Evolutionary conservation across 1,140 invertebrate species (phyloP).

Genomic region (Pseudomyrmex gracilis): DNA sequence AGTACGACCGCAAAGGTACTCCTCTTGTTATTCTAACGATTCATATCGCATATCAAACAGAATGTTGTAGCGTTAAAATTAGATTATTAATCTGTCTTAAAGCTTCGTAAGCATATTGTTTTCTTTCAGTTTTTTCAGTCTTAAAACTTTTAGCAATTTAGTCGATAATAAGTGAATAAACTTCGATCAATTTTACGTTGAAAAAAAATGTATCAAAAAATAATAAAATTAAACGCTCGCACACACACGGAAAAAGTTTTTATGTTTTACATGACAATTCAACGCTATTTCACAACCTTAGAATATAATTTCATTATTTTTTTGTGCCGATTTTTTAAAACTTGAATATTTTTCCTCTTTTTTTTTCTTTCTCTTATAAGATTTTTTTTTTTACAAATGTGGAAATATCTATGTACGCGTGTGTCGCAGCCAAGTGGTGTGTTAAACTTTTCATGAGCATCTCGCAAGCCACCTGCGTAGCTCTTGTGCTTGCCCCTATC

Average conservation of each 20-base stretch:
- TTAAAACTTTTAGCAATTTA: no score
- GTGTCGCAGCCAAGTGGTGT: slow-evolving; percentile 45
- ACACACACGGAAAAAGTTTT: not conserved
- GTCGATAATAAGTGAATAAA: no score
- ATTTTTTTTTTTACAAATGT: no score
- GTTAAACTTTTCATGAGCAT: slow-evolving; percentile 41
- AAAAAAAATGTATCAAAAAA: no score
- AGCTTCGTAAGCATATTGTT: no score
- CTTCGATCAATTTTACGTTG: no score
- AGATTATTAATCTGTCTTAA: not conserved
- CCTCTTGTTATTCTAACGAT: not conserved
- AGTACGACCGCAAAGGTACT: slow-evolving; percentile 55
- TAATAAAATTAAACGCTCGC: not conserved
- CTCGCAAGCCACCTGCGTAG: slow-evolving; percentile 38
- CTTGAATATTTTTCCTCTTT: not conserved
- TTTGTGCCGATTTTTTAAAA: no score
- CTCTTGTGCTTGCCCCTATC: slow-evolving; percentile 33
- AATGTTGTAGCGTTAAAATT: not conserved
- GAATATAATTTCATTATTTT: not conserved
- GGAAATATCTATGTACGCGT: not conserved
- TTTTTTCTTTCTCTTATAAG: not conserved
- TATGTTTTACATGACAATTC: not conserved
- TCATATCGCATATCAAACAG: no score
- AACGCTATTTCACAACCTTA: not conserved
- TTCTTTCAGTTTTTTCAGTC: no score